phyloP scores from a whole-genome alignment of 2,888 invertebrate genomes.

The Caenorhabditis plicata region DNA sequence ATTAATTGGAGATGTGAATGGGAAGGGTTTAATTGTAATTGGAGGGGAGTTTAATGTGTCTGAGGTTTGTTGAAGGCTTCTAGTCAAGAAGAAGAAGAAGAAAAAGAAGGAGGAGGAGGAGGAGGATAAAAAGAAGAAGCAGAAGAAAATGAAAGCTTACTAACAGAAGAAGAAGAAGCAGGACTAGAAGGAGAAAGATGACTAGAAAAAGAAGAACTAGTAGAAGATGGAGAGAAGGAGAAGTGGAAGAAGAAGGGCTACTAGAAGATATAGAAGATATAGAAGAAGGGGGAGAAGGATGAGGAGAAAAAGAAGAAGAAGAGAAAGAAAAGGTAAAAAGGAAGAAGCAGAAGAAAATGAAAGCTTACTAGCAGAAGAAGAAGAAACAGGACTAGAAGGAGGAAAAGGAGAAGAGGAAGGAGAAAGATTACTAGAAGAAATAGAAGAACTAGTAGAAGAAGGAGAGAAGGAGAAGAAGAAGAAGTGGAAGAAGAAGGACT shows the following conservation, averaged over 20 bases:
- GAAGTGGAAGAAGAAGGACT: too few species aligned
- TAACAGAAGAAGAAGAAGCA: neutral
- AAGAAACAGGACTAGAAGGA: neutral
- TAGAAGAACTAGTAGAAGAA: slow-evolving; percentile 4
- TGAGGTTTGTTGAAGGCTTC: slow-evolving; percentile 7
- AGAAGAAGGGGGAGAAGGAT: too few species aligned
- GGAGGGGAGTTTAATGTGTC: slow-evolving; percentile 12
- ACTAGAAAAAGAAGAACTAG: slow-evolving; percentile 3
- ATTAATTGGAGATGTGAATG: too few species aligned
- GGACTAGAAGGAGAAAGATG: neutral
- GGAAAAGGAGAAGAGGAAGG: neutral
- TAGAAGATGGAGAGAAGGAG: neutral
- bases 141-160: too few species aligned
- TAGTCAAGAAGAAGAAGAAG: neutral
- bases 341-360: too few species aligned
- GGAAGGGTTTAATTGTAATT: too few species aligned
- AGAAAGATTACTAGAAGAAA: neutral
- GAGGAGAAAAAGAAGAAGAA: too few species aligned
- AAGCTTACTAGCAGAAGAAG: neutral
- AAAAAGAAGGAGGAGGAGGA: neutral
- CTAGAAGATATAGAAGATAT: too few species aligned
- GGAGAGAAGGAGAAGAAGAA: slow-evolving; percentile 3
- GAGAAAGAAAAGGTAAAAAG: too few species aligned
- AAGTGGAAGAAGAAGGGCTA: too few species aligned
- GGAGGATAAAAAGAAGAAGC: slow-evolving; percentile 4